phyloP scores from a whole-genome alignment of 2,113 vertebrate species.

The Furnarius figulus region DNA sequence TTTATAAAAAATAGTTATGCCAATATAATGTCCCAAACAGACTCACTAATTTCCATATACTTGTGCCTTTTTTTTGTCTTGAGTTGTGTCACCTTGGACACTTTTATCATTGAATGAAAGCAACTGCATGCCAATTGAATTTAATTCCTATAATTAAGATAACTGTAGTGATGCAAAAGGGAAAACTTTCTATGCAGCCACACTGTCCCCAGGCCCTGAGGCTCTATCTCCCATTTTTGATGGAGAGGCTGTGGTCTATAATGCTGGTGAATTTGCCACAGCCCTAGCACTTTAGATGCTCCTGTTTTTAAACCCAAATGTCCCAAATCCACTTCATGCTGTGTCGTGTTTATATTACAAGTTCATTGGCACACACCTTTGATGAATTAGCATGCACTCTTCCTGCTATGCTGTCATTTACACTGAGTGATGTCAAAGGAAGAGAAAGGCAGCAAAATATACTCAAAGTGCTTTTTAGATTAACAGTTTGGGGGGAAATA shows the following conservation, averaged over 20 bases:
- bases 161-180: background rate
- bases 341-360: background rate
- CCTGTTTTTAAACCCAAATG: background rate
- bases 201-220: background rate
- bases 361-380: background rate
- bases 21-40: background rate
- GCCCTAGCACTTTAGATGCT: background rate
- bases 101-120: background rate
- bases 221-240: background rate
- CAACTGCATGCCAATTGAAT: background rate
- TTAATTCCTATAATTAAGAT: background rate
- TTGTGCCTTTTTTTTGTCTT: background rate
- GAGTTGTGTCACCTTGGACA: background rate
- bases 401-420: background rate
- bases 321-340: background rate
- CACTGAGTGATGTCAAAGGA: background rate
- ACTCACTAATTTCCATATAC: background rate
- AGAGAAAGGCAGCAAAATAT: background rate
- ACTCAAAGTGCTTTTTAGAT: background rate
- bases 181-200: background rate
- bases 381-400: background rate
- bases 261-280: background rate
- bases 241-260: background rate
- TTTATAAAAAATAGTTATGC: background rate
- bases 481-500: background rate